These are phyloP conservation scores for Nycticryphes semicollaris DNA, from an alignment of 2,113 vertebrate genomes.

Conservation along the genomic window DNA sequence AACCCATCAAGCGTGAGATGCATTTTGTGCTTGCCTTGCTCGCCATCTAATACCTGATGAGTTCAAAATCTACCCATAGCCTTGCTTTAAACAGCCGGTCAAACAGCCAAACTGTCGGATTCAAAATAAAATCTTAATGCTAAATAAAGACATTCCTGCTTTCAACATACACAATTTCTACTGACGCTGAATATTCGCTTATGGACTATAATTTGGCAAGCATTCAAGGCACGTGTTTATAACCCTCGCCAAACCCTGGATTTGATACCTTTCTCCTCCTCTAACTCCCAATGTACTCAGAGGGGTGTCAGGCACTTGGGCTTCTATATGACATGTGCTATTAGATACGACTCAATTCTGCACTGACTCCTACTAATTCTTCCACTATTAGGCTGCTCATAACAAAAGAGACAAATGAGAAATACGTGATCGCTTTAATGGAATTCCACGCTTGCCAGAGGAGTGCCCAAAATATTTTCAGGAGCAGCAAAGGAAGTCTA, in stretches of 20 bases:
- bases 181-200: not conserved
- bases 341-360: not conserved
- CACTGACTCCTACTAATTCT: not conserved
- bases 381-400: not conserved
- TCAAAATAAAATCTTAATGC: not conserved
- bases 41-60: not conserved
- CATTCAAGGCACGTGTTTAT: not conserved
- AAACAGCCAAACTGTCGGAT: not conserved
- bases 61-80: not conserved
- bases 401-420: not conserved
- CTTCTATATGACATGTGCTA: not conserved
- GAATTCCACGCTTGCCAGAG: not conserved
- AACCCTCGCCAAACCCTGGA: not conserved
- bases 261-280: not conserved
- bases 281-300: not conserved
- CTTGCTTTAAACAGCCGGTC: not conserved
- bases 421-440: not conserved
- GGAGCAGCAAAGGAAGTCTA: not conserved
- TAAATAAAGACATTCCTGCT: not conserved
- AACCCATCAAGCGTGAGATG: not conserved
- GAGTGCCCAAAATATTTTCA: not conserved
- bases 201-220: not conserved
- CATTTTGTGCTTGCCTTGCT: not conserved
- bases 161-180: not conserved
- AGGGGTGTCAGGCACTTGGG: not conserved